phyloP scores from a whole-genome alignment of 2,797 vertebrate species.

The Pipistrellus pipistrellus region DNA sequence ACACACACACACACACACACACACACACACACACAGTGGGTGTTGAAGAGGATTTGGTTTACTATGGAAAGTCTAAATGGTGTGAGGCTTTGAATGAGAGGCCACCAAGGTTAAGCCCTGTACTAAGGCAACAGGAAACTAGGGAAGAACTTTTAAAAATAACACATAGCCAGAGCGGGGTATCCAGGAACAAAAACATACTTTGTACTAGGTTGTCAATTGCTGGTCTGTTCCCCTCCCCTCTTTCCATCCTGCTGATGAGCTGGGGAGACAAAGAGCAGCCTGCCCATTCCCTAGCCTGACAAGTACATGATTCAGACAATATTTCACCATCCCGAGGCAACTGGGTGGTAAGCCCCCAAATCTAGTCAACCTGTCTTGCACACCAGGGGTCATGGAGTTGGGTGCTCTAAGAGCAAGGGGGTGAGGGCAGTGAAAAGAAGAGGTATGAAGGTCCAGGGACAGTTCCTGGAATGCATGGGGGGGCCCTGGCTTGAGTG shows the following conservation, averaged over 20 bases:
- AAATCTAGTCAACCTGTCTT: neutral
- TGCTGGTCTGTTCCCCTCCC: neutral
- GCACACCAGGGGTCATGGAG: neutral
- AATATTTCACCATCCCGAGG: neutral
- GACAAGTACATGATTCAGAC: neutral
- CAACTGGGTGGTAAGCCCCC: neutral
- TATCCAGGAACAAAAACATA: constrained; percentile 11
- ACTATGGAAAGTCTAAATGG: constrained; percentile 19
- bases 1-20: neutral
- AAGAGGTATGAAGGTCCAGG: neutral
- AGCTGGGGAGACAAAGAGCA: neutral
- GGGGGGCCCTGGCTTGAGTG: neutral
- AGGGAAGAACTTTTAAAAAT: constrained; percentile 41
- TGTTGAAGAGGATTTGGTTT: neutral
- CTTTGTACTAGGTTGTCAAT: neutral
- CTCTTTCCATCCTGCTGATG: neutral
- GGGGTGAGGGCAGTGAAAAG: neutral
- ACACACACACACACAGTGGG: neutral
- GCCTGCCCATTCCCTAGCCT: neutral
- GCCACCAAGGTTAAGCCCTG: neutral
- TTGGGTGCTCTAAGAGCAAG: neutral
- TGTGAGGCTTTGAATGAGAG: constrained; percentile 20
- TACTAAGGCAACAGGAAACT: constrained; percentile 6
- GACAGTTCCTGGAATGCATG: neutral
- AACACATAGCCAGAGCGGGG: neutral